Base-by-base conservation (phyloP, 2,888 invertebrate species). In the Nomada flava region DNA sequence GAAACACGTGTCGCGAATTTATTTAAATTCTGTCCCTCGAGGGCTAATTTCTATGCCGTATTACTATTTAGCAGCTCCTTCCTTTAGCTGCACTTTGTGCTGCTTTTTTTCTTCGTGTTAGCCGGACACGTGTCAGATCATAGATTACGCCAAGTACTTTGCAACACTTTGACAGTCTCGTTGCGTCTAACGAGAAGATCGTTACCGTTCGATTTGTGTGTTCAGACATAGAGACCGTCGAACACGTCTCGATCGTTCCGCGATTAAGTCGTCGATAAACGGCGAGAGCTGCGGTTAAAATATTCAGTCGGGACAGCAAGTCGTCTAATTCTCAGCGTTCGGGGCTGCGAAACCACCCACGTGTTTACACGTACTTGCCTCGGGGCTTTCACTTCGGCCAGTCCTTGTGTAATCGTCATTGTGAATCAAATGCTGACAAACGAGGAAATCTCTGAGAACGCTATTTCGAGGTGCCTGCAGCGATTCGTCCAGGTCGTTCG, bases 351-450 rank as follows among this genome's bases (percentile, higher is more conserved):
- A 83, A 68, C 76, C 76, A 86, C 78, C 86, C 76, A 84, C 84
- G 79, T 67, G 73, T 23, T 36, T 36, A 29, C 55, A 29, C 47
- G 59, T 62, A 71, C 70, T 68, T 5, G 82, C 76, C 70, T 53
- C 64, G 63, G 15, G 84, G 60, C 76, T 76, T 69, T 75, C 79
- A 65, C 23, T 53, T 73, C 59, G 29, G 26, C 26, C 36, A 26
- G 59, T 68, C 68, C 72, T 78, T 74, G 76, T 42, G 75, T 79
- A 75, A 84, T 64, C 76, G 74, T 79, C 76, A 67, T 63, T 44
- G 74, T 53, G 79, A 42, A 79, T 86, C 71, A 26, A 79, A 84
- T 42, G 50, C 65, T 63, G 75, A 71, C 79, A 80, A 86, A 86
- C 76, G 78, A 80, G 80, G 74, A 80, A 83, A 83, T 60, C 74